Conservation (phyloP, 53 echinoderm and acorn worm species). For the Henricia sp. region DNA sequence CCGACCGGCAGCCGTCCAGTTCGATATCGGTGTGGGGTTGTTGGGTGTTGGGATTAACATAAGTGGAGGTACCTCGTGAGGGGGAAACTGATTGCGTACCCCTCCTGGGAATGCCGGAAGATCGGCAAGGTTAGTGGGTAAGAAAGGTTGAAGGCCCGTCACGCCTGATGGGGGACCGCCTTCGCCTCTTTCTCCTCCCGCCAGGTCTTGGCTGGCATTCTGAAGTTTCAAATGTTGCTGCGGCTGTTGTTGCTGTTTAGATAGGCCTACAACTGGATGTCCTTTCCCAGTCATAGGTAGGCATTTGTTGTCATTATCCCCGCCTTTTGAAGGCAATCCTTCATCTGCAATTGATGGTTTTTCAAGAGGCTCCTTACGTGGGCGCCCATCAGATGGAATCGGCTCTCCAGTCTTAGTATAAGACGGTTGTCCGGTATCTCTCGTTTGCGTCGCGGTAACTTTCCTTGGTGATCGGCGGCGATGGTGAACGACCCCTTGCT, state of each 20-base stretch:
- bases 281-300: no score
- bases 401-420: background rate
- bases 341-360: background rate
- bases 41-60: background rate
- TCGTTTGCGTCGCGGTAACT: background rate
- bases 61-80: background rate
- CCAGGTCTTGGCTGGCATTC: background rate
- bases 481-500: constrained; percentile 51
- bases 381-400: background rate
- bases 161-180: background rate
- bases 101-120: background rate
- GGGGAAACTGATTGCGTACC: background rate
- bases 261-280: background rate
- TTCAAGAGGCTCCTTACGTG: background rate
- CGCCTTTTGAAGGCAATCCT: no score
- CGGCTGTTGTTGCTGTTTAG: background rate
- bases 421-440: background rate
- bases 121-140: background rate
- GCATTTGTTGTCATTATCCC: no score
- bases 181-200: background rate
- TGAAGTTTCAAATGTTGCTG: background rate
- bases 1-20: no score
- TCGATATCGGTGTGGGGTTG: no score
- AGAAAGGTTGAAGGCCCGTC: background rate
- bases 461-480: background rate